Conservation (phyloP, 2,888 invertebrate species). For the Margaritifera margaritifera region DNA sequence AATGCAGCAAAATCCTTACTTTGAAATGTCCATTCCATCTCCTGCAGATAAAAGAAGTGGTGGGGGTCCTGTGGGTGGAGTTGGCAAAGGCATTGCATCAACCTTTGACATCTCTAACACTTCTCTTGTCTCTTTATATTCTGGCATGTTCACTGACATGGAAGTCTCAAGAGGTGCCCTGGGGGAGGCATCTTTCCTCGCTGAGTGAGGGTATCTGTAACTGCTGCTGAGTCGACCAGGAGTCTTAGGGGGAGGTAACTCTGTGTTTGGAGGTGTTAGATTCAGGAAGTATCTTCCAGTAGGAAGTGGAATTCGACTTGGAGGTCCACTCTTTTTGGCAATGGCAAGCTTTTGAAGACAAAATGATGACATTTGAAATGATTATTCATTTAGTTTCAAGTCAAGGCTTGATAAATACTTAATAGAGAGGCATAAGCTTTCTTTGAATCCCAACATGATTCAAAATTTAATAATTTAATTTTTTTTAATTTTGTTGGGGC, state of each 20-base stretch:
- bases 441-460: too few relatives aligned
- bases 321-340: constrained; percentile 46
- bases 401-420: too few relatives aligned
- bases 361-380: not conserved
- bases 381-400: too few relatives aligned
- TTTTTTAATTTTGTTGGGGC: too few relatives aligned
- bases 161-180: constrained; percentile 17
- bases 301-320: constrained; percentile 57
- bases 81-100: constrained; percentile 25
- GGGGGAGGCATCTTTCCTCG: too few relatives aligned
- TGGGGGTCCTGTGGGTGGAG: constrained; percentile 1
- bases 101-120: constrained; percentile 29
- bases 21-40: constrained; percentile 1
- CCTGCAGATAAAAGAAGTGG: constrained; percentile 1
- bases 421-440: too few relatives aligned
- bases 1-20: not conserved
- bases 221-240: constrained; percentile 11
- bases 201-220: not conserved
- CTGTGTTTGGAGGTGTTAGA: constrained; percentile 34
- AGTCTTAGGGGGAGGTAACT: constrained; percentile 31
- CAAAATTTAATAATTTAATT: too few relatives aligned
- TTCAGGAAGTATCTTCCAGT: constrained; percentile 53
- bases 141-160: constrained; percentile 19
- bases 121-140: constrained; percentile 24
- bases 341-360: constrained; percentile 38